Base-by-base conservation (phyloP, 2,888 invertebrate species). In the Netelia virgata region DNA sequence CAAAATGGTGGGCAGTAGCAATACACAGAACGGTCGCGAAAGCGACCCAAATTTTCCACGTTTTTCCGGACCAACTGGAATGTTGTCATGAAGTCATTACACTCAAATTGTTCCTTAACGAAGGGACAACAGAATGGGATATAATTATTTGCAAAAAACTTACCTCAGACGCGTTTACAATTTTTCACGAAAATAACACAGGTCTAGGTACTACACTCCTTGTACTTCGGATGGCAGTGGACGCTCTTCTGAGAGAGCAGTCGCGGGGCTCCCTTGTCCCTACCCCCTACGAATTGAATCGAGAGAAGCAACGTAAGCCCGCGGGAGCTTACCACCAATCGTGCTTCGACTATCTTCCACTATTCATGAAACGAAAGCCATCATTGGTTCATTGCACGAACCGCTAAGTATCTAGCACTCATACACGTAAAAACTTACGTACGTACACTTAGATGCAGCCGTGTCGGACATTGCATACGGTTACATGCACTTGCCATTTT, bases 201-300 rank as follows among this genome's bases (percentile, higher is more conserved):
- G 87, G 83, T 87, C 86, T 50, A 83, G 87, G 82, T 88, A 86
- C 87, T 88, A 88, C 87, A 88, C 90, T 91, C 90, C 91, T 90
- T 90, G 90, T 90, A 90, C 91, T 90, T 89, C 63, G 89, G 90
- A 90, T 91, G 92, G 92, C 92, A 92, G 92, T 92, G 91, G 91
- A 91, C 91, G 91, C 91, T 90, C 89, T 90, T 90, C 89, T 87
- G 76, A 84, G 79, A 73, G 80, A 87, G 86, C 88, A 88, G 64
- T 74, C 70, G 77, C 84, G 90, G 88, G 88, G 81, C 88, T 89
- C 89, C 89, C 90, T 90, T 88, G 84, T 89, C 83, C 83, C 83
- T 84, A 78, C 82, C 74, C 85, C 85, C 78, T 80, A 69, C 77
- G 83, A 86, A 87, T 88, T 87, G 59, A 88, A 87, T 86, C 86